Evolutionary conservation across 2,797 vertebrate genomes (phyloP), one percentile per base, ranked within the genome.

Genomic region (Catharus ustulatus): DNA sequence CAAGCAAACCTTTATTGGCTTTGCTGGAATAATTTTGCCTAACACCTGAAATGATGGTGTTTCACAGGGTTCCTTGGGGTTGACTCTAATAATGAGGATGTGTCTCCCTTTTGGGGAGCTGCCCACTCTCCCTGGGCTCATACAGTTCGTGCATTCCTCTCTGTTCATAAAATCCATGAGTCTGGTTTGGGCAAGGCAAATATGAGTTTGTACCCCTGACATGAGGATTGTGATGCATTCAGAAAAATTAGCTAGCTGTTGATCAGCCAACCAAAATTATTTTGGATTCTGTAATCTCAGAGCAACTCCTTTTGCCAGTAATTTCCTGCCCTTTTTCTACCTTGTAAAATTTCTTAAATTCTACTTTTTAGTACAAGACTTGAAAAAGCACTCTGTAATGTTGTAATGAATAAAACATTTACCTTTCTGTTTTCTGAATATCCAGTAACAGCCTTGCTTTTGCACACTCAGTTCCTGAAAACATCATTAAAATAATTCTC

Each of bases 301-400:
- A 93, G 36, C 36, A 59, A 42, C 29, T 13, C 24, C 19, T 66
- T 90, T 67, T 55, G 66, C 69, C 71, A 93, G 23, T 20, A 79
- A 90, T 87, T 84, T 69, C 36, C 87, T 87, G 17, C n/a, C 36
- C 38, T 93, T 84, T 76, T 58, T 72, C 40, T 76, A 29, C 46
- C 66, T 86, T 91, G 63, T 94, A 94, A 94, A 94, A 52, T 72
- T 14, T 86, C 54, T 93, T 46, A 16, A 72, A 72, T 91, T 91
- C 51, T 84, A 1, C 54, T 54, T 89, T 75, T 64, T 73, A 87
- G 24, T 61, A 22, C 17, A 72, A 58, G 55, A 18, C 30, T 75
- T 55, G 66, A 54, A 91, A 93, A 92, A 95, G 30, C 76, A 36
- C 0, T 0, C 43, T 84, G 73, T 62, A 68, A 80, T 59, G 74